A percentile compares a stretch with the other conserved stretches of the same genome.
Conservation (phyloP, 2,888 invertebrate species). For the Drosophila neonasuta region DNA sequence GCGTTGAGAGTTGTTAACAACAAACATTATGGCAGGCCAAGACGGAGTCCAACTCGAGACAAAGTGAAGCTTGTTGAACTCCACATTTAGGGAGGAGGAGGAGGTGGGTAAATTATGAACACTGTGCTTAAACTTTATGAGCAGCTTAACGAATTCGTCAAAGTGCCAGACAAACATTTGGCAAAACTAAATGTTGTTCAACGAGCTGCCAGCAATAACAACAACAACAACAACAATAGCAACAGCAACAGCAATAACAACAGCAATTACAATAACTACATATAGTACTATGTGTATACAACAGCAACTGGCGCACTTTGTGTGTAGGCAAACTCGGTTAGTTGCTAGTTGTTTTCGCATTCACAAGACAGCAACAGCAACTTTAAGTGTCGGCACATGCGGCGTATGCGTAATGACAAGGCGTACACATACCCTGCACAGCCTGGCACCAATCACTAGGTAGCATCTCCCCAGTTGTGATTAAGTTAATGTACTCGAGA, state of each 20-base stretch:
- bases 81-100: not conserved
- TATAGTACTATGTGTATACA: not conserved
- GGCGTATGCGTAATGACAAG: slow-evolving; percentile 63
- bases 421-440: slow-evolving; percentile 38
- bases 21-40: slow-evolving; percentile 22
- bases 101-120: slow-evolving; percentile 57
- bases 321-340: slow-evolving; percentile 61
- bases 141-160: slow-evolving; percentile 52
- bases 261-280: slow-evolving; percentile 21
- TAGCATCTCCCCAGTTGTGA: not conserved
- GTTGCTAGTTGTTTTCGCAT: slow-evolving; percentile 43
- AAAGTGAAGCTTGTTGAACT: slow-evolving; percentile 35
- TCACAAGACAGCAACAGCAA: slow-evolving; percentile 35
- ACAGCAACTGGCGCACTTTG: slow-evolving; percentile 29
- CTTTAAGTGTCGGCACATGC: slow-evolving; percentile 72
- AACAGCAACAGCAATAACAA: not conserved
- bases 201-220: slow-evolving; percentile 47
- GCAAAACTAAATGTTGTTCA: slow-evolving; percentile 53
- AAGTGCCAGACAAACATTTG: slow-evolving; percentile 71
- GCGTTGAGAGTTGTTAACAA: slow-evolving; percentile 38
- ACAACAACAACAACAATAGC: slow-evolving; percentile 13
- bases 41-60: slow-evolving; percentile 2
- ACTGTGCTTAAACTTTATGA: slow-evolving; percentile 52
- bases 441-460: not conserved
- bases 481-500: not conserved